These are phyloP conservation scores for Ahaetulla prasina DNA, from an alignment of 2,113 vertebrate species.

Conservation along the genomic window DNA sequence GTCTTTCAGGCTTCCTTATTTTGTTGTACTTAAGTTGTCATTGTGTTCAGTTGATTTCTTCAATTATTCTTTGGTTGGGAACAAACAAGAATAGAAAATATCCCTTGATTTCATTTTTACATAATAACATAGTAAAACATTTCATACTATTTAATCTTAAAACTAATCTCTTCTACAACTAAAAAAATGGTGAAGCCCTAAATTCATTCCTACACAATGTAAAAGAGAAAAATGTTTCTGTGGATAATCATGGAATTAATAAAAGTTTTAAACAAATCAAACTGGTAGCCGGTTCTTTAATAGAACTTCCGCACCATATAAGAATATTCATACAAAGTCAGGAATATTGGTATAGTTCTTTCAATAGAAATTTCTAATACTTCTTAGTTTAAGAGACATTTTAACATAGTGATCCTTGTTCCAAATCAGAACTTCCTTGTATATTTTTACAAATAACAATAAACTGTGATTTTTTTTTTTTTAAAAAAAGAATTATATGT, in stretches of 20 bases:
- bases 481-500: too few relatives aligned
- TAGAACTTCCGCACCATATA: not conserved
- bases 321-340: not conserved
- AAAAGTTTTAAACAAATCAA: not conserved
- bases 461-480: too few relatives aligned
- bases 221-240: not conserved
- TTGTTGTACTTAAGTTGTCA: slow-evolving; percentile 55
- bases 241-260: not conserved
- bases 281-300: not conserved
- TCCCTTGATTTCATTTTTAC: slow-evolving; percentile 14
- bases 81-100: not conserved
- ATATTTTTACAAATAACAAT: too few relatives aligned
- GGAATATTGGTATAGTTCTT: not conserved
- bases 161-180: not conserved
- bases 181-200: not conserved
- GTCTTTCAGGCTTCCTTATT: slow-evolving; percentile 47
- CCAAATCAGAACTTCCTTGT: too few relatives aligned
- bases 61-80: slow-evolving; percentile 29
- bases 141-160: not conserved
- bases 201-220: fast-evolving
- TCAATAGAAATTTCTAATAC: too few relatives aligned
- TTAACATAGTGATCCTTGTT: too few relatives aligned
- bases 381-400: too few relatives aligned
- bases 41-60: slow-evolving; percentile 34
- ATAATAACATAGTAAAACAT: not conserved